These are phyloP conservation scores for Pluvianellus socialis DNA, from an alignment of 2,113 vertebrate genomes.

Conservation along the genomic window DNA sequence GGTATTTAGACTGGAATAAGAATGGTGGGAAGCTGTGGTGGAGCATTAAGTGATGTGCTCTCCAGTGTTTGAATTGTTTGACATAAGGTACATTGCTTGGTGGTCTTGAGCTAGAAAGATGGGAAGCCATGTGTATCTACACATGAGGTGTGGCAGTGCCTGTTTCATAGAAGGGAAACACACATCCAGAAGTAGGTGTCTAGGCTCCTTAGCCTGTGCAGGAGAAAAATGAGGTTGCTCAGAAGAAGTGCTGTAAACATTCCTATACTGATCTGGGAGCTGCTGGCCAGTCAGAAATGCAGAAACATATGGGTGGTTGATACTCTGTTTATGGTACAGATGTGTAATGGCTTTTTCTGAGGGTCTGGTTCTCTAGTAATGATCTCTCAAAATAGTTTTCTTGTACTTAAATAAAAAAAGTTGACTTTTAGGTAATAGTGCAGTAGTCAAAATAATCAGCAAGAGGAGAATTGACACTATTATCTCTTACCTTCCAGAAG, in stretches of 20 bases:
- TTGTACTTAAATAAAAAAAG: not conserved
- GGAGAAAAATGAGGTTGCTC: not conserved
- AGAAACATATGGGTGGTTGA: not conserved
- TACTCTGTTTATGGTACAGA: not conserved
- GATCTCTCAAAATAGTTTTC: not conserved
- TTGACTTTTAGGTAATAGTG: not conserved
- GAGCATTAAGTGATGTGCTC: not conserved
- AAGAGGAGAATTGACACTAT: not conserved
- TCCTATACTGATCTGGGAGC: not conserved
- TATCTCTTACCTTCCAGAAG: not conserved
- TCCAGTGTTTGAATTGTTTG: accelerated
- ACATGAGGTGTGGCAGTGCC: not conserved
- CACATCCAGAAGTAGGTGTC: not conserved
- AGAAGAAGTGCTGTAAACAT: not conserved
- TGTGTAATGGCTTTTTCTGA: not conserved
- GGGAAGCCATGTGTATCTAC: not conserved
- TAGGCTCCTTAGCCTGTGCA: not conserved
- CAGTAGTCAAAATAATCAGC: not conserved
- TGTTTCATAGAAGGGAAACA: not conserved
- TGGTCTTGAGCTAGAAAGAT: not conserved
- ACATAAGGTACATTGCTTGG: accelerated
- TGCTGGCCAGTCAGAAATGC: not conserved
- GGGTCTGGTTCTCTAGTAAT: not conserved
- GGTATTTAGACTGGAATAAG: not conserved
- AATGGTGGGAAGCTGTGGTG: not conserved